Base-by-base conservation (phyloP, 2,888 invertebrate genomes). In the Ommatoiulus sabulosus region DNA sequence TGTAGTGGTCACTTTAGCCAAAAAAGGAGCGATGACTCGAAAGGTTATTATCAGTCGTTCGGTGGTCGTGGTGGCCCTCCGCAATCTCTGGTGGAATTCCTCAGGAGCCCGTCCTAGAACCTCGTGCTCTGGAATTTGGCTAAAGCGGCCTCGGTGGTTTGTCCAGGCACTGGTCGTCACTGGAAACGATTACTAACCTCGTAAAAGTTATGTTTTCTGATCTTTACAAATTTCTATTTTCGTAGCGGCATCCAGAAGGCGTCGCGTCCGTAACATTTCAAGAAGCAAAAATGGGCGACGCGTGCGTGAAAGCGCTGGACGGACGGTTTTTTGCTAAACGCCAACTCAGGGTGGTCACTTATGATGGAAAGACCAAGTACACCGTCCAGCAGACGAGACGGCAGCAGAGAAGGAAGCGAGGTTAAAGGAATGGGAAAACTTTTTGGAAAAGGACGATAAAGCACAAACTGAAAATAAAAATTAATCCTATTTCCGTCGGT, bases 281-380 rank as follows among this genome's bases (percentile, higher is more conserved):
- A 88, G 96, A 96, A 89, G 95, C 97, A 0, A 98, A 98, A 92
- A 96, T 97, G 92, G 98, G 99, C 0, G 98, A 99, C 93, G 95
- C 95, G 89, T 98, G 97, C 87, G 95, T 99, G 15, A 94, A 95
- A 90, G 94, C 97, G 90, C 94, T 99, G 92, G 96, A 98, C 92
- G 97, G 97, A 0, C 94, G 99, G 72, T 97, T 96, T 95, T 98
- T 98, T 93, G 97, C 96, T 10, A 96, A 97, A 92, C 94, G 97
- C 72, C 95, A 96, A 92, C 94, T 99, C 46, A 95, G 94, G 3
- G 99, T 98, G 4, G 96, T 96, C 92, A 95, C 96, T 90, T 99
- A 98, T 97, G 98, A 99, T 93, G 99, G 99, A 24, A 96, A 96
- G 92, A 97, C 97, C 0, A 99, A 98, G 92, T 98, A 96, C 93